Evolutionary conservation across 2,113 vertebrate genomes (phyloP).

Genomic region (Elephas maximus): DNA sequence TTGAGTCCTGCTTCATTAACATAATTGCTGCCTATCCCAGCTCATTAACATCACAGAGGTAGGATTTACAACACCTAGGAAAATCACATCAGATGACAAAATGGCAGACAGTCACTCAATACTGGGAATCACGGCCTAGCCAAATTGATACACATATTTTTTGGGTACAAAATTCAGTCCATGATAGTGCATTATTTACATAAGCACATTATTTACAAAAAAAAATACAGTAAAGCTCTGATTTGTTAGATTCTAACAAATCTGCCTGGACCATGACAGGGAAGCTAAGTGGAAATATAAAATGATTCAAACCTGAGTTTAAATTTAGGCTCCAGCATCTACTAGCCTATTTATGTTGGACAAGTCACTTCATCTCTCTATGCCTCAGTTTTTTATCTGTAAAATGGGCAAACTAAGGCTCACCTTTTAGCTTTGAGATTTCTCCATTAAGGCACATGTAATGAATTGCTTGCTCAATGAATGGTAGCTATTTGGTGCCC

Average conservation of each 20-base stretch:
- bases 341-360: background rate
- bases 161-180: too few relatives aligned
- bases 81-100: too few relatives aligned
- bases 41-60: too few relatives aligned
- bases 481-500: background rate
- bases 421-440: background rate
- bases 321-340: background rate
- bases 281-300: background rate
- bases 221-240: background rate
- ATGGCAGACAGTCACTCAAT: too few relatives aligned
- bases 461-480: background rate
- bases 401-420: background rate
- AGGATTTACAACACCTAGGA: too few relatives aligned
- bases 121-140: too few relatives aligned
- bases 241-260: background rate
- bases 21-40: too few relatives aligned
- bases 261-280: background rate
- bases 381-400: background rate
- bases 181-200: too few relatives aligned
- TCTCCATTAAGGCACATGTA: background rate
- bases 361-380: background rate
- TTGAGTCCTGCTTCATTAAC: too few relatives aligned
- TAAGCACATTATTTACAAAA: too few relatives aligned
- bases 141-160: too few relatives aligned
- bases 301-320: background rate